A percentile compares a stretch with the other conserved stretches of the same genome.
Conservation (phyloP, 2,888 invertebrate genomes). For the Cancer borealis region DNA sequence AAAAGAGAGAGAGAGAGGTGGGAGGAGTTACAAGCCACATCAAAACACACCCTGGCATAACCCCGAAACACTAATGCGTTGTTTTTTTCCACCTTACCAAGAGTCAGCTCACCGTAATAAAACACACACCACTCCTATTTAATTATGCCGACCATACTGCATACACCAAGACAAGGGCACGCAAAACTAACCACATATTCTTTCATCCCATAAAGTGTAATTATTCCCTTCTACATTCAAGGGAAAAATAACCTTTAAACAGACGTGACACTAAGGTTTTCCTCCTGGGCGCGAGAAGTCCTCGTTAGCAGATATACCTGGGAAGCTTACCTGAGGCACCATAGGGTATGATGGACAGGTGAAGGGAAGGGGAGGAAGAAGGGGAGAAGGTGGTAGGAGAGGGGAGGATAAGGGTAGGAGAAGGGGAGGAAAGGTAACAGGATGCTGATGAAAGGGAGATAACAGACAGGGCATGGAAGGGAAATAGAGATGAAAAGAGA, state of each 20-base stretch:
- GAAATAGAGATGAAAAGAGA: not conserved
- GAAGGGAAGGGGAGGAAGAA: not conserved
- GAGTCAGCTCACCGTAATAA: not conserved
- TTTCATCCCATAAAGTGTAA: not conserved
- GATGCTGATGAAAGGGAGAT: slow-evolving; percentile 10
- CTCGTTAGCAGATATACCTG: slow-evolving; percentile 33
- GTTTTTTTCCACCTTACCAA: not conserved
- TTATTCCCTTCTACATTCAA: not conserved
- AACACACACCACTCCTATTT: not conserved
- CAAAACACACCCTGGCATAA: not conserved
- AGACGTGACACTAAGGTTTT: not conserved
- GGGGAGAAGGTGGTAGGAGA: not conserved
- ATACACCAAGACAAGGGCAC: not conserved
- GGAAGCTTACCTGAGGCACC: not conserved
- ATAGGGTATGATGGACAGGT: not conserved
- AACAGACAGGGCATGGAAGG: not conserved
- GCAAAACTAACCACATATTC: not conserved
- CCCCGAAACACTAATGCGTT: not conserved
- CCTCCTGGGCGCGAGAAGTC: not conserved
- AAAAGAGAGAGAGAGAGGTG: not conserved
- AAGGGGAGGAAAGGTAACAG: not conserved
- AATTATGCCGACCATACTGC: not conserved
- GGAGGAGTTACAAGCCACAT: not conserved
- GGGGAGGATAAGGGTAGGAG: not conserved
- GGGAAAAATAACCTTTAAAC: not conserved